A percentile compares a stretch with the other conserved stretches of the same genome.
phyloP scores from a whole-genome alignment of 1,140 invertebrate species.

The Megalonaias nervosa region DNA sequence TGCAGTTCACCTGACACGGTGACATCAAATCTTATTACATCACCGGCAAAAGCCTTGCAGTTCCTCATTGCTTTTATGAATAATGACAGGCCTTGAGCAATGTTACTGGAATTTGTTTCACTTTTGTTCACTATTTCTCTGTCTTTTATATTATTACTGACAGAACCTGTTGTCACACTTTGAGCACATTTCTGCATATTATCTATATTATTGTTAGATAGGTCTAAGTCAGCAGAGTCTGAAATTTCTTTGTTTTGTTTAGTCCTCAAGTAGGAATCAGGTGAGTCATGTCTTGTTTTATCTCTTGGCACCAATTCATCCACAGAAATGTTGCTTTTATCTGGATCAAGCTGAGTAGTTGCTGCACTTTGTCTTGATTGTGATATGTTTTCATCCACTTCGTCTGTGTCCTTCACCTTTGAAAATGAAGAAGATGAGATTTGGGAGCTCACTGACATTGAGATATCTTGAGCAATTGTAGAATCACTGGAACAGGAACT shows the following conservation, averaged over 20 bases:
- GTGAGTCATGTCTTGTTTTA: neutral
- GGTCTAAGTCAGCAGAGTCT: conserved; percentile 11
- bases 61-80: conserved; percentile 61
- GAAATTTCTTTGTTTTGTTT: conserved; percentile 17
- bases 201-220: neutral
- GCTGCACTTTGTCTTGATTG: neutral
- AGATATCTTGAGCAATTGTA: conserved; percentile 8
- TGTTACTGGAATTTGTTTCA: neutral
- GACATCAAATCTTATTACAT: conserved; percentile 60
- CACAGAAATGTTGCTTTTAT: neutral
- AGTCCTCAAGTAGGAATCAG: neutral
- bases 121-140: conserved; percentile 4
- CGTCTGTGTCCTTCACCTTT: conserved; percentile 9
- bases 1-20: conserved; percentile 64
- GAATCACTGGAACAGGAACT: conserved; percentile 35
- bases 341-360: conserved; percentile 3
- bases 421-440: conserved; percentile 9
- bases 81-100: conserved; percentile 10
- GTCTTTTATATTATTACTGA: conserved; percentile 10
- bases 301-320: neutral
- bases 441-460: conserved; percentile 12
- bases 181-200: conserved; percentile 7
- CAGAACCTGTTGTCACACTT: conserved; percentile 12
- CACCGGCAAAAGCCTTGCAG: conserved; percentile 52
- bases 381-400: conserved; percentile 4